These are phyloP conservation scores for Xiphophorus birchmanni DNA, from an alignment of 2,797 vertebrate genomes.

Conservation along the genomic window DNA sequence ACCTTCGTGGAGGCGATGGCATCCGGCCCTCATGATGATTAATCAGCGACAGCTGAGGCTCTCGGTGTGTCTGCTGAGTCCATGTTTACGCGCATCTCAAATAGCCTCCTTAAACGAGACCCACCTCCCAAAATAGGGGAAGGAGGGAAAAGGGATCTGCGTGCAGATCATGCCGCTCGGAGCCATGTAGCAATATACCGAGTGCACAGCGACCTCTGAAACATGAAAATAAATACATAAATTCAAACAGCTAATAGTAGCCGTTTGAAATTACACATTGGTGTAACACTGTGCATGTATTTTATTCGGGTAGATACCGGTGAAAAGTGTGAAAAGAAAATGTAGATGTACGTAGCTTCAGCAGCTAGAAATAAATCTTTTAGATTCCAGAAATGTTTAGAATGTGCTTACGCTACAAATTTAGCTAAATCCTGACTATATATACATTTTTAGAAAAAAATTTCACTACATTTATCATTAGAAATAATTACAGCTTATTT, in stretches of 20 bases:
- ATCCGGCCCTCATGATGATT: conserved; percentile 72
- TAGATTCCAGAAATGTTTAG: neutral
- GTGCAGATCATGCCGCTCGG: conserved; percentile 38
- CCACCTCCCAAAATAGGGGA: conserved; percentile 87
- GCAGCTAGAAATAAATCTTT: neutral
- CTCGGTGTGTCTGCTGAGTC: conserved; percentile 80
- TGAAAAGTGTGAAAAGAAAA: neutral
- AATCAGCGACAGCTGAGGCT: conserved; percentile 90
- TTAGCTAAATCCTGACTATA: neutral
- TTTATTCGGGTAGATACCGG: neutral
- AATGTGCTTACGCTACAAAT: neutral
- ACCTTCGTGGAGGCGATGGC: conserved; percentile 51
- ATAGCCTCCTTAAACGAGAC: conserved; percentile 83
- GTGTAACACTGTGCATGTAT: neutral
- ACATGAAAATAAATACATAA: neutral
- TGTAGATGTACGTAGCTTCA: neutral
- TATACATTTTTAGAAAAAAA: neutral
- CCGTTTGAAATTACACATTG: neutral
- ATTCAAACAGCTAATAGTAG: neutral
- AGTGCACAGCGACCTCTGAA: conserved; percentile 4
- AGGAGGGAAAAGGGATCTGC: conserved; percentile 45
- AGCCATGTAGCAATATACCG: neutral
- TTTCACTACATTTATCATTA: too few species aligned
- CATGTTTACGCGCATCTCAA: conserved; percentile 90
- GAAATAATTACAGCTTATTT: neutral